phyloP scores from a whole-genome alignment of 2,113 vertebrate genomes.

The Rallus limicola region DNA sequence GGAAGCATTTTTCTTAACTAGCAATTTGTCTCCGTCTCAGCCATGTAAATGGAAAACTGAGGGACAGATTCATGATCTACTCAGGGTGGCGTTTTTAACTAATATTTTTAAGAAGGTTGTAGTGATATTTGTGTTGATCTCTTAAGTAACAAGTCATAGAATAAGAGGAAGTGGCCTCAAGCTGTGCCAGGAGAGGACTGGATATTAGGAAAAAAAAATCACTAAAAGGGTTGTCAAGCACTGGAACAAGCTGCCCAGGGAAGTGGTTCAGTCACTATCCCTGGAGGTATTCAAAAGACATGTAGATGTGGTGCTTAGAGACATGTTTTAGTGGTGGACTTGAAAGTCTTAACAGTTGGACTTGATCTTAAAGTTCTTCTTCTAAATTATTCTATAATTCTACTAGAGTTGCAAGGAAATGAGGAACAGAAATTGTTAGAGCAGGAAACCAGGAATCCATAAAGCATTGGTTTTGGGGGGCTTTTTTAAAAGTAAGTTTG shows the following conservation, averaged over 20 bases:
- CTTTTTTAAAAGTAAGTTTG: neutral
- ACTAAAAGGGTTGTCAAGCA: no score
- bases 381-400: neutral
- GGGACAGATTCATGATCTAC: neutral
- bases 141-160: neutral
- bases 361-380: neutral
- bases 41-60: neutral
- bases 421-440: neutral
- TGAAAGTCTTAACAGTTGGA: no score
- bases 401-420: neutral
- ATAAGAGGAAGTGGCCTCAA: neutral
- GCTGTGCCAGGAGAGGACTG: no score
- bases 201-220: no score
- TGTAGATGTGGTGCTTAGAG: no score
- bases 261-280: no score
- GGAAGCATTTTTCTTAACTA: neutral
- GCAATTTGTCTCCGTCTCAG: neutral
- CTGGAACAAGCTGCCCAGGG: no score
- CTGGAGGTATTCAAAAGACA: no score
- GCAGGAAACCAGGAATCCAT: neutral
- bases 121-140: neutral
- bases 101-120: neutral
- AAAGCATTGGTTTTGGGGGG: neutral
- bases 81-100: neutral
- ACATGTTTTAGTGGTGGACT: no score